phyloP scores from a whole-genome alignment of 2,113 vertebrate genomes.

The Megaptera novaeangliae region DNA sequence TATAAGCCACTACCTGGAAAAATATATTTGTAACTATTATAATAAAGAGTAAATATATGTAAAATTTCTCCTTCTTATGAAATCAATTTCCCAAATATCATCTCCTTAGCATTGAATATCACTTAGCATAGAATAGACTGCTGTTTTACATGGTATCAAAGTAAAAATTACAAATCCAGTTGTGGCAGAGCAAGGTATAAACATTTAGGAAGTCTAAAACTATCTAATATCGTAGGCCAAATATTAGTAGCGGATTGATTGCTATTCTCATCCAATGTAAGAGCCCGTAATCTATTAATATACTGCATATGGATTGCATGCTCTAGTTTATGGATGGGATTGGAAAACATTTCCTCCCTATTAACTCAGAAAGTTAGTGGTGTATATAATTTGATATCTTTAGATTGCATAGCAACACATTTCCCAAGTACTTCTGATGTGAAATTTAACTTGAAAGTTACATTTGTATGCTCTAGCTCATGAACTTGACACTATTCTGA shows the following conservation, averaged over 20 bases:
- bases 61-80: neutral
- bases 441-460: constrained; percentile 49
- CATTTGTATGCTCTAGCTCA: neutral
- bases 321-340: neutral
- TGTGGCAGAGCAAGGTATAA: neutral
- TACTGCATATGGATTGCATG: neutral
- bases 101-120: neutral
- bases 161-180: neutral
- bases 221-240: neutral
- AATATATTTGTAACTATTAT: neutral
- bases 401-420: constrained; percentile 1
- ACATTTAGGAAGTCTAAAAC: neutral
- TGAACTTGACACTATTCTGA: constrained; percentile 12
- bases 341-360: neutral
- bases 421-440: constrained; percentile 12
- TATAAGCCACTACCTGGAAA: neutral
- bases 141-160: neutral
- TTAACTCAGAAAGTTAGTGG: neutral
- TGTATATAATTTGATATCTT: neutral
- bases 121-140: neutral
- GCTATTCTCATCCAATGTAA: neutral
- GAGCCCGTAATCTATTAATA: neutral
- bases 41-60: neutral
- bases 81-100: neutral
- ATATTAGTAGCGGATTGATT: neutral